A percentile compares a stretch with the other conserved stretches of the same genome.
Evolutionary conservation across 1,140 invertebrate genomes (phyloP).

Genomic region (Scaptodrosophila lebanonensis): DNA sequence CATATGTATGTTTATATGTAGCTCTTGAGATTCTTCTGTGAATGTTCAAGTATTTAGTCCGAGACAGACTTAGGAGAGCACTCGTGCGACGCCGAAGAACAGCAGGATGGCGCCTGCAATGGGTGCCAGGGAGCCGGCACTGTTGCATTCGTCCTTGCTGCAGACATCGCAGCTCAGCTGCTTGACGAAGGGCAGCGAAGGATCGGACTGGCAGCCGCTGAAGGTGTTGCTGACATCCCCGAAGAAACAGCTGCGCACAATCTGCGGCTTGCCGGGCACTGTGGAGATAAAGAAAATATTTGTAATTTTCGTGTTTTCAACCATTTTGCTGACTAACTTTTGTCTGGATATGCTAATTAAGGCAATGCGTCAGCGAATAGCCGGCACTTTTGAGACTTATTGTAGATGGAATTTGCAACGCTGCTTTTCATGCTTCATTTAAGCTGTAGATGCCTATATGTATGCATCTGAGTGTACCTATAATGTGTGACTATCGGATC

Average conservation of each 20-base stretch:
- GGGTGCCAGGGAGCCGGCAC: conserved; percentile 47
- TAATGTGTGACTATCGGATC: too few relatives aligned
- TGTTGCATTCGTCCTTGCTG: conserved; percentile 62
- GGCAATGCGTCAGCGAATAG: too few relatives aligned
- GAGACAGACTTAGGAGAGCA: conserved; percentile 44
- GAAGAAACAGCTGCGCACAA: conserved; percentile 61
- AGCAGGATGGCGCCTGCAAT: conserved; percentile 51
- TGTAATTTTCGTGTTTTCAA: too few relatives aligned
- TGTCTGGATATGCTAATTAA: too few relatives aligned
- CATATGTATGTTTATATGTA: too few relatives aligned
- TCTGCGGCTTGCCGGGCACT: conserved; percentile 44
- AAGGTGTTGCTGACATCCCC: conserved; percentile 50
- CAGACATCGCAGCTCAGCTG: conserved; percentile 65
- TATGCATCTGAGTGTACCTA: too few relatives aligned
- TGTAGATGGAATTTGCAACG: too few relatives aligned
- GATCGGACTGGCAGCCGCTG: conserved; percentile 50
- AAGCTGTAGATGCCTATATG: too few relatives aligned
- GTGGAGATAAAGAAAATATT: background rate
- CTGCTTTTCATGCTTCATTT: too few relatives aligned
- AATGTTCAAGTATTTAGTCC: conserved; percentile 1
- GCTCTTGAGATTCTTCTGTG: too few relatives aligned
- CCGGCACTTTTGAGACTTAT: too few relatives aligned
- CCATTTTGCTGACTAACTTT: too few relatives aligned
- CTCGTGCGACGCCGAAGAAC: conserved; percentile 58
- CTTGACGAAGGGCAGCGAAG: conserved; percentile 39